These are phyloP conservation scores for Himantopus leucocephalus DNA, from an alignment of 2,113 vertebrate genomes.

Conservation along the genomic window DNA sequence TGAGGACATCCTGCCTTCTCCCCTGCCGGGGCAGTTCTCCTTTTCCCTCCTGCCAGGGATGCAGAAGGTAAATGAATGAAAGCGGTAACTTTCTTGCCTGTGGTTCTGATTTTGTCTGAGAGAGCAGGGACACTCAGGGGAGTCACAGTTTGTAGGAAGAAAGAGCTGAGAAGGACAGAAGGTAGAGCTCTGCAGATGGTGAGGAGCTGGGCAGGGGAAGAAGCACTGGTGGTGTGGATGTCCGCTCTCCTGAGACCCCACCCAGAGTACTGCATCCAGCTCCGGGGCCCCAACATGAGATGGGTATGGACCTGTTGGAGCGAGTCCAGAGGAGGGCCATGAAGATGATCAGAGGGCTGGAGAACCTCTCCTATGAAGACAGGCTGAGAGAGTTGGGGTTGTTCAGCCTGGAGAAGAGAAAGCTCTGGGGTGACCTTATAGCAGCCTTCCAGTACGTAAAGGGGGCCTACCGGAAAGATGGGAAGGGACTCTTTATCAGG, in stretches of 20 bases:
- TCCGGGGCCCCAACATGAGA: background rate
- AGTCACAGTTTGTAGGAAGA: background rate
- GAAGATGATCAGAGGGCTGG: background rate
- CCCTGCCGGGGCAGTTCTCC: no score
- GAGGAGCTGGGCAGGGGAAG: background rate
- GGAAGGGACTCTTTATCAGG: background rate
- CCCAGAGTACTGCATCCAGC: background rate
- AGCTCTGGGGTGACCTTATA: background rate
- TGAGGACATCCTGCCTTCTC: background rate
- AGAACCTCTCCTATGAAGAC: background rate
- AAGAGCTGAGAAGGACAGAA: background rate
- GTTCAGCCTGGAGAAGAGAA: background rate
- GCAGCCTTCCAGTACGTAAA: background rate
- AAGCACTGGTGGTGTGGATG: background rate
- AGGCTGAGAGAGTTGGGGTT: background rate
- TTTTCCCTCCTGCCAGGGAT: background rate
- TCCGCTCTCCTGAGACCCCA: background rate
- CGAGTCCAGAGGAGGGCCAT: background rate
- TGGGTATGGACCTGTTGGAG: background rate
- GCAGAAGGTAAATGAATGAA: background rate
- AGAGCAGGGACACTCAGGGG: rapidly evolving
- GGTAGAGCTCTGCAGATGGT: background rate
- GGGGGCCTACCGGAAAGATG: background rate
- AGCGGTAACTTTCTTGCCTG: background rate
- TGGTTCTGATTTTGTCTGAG: background rate